phyloP scores from a whole-genome alignment of 1,140 invertebrate species.

The Drosophila insularis region DNA sequence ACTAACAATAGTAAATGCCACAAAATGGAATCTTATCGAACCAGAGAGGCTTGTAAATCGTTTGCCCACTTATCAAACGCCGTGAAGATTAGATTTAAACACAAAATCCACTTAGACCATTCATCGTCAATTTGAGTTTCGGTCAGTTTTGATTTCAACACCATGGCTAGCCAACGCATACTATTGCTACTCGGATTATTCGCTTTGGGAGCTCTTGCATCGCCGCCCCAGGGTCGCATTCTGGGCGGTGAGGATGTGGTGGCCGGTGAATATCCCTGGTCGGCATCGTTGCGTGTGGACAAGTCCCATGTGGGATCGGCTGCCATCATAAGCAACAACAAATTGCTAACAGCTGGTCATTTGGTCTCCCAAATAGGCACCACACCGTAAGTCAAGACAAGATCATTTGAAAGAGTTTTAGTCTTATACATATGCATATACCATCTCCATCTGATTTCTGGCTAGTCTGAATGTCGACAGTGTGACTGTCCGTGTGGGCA shows the following conservation, averaged over 20 bases:
- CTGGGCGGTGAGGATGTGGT: constrained; percentile 61
- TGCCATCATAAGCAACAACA: constrained; percentile 32
- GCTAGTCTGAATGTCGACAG: constrained; percentile 28
- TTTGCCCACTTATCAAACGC: background rate
- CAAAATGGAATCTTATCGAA: constrained; percentile 4
- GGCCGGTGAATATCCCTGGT: constrained; percentile 51
- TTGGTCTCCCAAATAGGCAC: constrained; percentile 53
- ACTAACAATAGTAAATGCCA: background rate
- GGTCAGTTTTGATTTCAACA: constrained; percentile 64
- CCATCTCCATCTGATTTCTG: background rate
- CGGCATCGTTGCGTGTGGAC: constrained; percentile 60
- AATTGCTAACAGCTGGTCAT: constrained; percentile 62
- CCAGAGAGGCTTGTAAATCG: constrained; percentile 10
- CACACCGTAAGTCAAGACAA: constrained; percentile 58
- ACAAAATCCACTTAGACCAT: constrained; percentile 13
- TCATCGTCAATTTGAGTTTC: constrained; percentile 7
- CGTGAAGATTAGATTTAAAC: constrained; percentile 40
- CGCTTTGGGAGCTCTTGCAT: constrained; percentile 6
- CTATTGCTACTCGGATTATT: constrained; percentile 26
- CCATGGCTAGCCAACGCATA: constrained; percentile 60
- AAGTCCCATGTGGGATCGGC: constrained; percentile 54
- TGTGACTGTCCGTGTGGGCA: constrained; percentile 62
- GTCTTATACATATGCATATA: no score
- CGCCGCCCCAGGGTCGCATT: constrained; percentile 59
- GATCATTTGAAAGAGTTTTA: background rate